Base-by-base conservation (phyloP, 2,797 vertebrate genomes). In the Crocodylus rhombifer region DNA sequence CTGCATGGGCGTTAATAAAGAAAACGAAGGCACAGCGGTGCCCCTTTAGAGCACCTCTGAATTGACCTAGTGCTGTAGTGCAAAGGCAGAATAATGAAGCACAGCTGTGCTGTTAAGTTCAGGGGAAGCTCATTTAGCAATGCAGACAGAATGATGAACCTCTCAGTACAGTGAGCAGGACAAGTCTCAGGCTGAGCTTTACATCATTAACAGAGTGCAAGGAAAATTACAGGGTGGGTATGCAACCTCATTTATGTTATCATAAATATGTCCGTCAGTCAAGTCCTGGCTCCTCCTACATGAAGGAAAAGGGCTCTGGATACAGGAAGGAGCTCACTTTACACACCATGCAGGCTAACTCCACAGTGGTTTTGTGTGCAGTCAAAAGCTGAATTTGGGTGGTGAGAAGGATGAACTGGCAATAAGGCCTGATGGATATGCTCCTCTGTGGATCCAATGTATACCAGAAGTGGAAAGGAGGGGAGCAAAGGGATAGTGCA, bases 401-500 rank as follows among this genome's bases (percentile, higher is more conserved):
- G 42, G 78, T 82, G 51, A 30, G 30, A 61, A 51, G 1, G 12
- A 3, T 85, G 28, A 55, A 56, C 69, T 64, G 33, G 30, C 26
- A 26, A 87, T 28, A 93, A 84, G 33, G 23, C 28, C 64, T 79
- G 73, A 84, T 23, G 65, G 25, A 64, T 77, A 8, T 18, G 14
- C 13, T 42, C 28, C 42, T 69, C 56, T 67, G 8, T 64, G 28
- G 33, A 57, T 88, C 23, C 25, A 73, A 60, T 14, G 11, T 2
- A 18, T 17, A 51, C 1, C 9, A 36, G 28, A 14, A 42, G 26
- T 25, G 11, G n/a, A 87, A 83, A 4, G 16, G 10, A 26, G 85
- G 82, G 65, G 92, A 92, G 33, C 28, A 92, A 77, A 92, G 42
- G 14, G 7, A n/a, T 30, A 6, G 64, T 78, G 28, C 42, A 94